Conservation (phyloP, 2,797 vertebrate genomes). For the Corythornis leucogaster region DNA sequence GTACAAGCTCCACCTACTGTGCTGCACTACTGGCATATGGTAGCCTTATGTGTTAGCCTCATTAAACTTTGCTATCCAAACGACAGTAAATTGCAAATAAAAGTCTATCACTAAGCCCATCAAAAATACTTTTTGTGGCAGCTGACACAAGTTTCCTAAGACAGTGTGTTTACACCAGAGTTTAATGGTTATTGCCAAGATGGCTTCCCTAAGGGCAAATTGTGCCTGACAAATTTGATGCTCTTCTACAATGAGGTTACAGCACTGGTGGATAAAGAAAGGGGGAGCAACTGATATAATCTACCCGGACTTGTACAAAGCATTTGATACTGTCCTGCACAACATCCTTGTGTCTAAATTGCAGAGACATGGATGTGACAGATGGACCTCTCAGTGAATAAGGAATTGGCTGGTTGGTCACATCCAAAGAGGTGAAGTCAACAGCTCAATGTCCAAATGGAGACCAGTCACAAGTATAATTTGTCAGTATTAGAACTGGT, state of each 20-base stretch:
- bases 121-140: neutral
- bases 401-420: neutral
- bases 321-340: neutral
- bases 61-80: neutral
- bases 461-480: neutral
- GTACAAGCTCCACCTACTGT: neutral
- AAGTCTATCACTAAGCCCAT: neutral
- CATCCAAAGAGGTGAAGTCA: neutral
- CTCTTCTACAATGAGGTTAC: neutral
- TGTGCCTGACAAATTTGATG: neutral
- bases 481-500: neutral
- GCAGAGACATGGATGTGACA: neutral
- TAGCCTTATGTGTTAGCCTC: neutral
- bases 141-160: neutral
- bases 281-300: neutral
- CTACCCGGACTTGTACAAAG: no score
- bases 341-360: neutral
- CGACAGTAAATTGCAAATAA: neutral
- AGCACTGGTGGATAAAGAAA: neutral
- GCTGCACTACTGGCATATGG: neutral
- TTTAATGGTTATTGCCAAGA: neutral
- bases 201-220: neutral
- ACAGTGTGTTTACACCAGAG: neutral
- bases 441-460: neutral
- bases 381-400: neutral